Percentiles rank a stretch among this genome's conserved stretches.
phyloP scores from a whole-genome alignment of 2,113 vertebrate species.

The Cercopithecus mona region DNA sequence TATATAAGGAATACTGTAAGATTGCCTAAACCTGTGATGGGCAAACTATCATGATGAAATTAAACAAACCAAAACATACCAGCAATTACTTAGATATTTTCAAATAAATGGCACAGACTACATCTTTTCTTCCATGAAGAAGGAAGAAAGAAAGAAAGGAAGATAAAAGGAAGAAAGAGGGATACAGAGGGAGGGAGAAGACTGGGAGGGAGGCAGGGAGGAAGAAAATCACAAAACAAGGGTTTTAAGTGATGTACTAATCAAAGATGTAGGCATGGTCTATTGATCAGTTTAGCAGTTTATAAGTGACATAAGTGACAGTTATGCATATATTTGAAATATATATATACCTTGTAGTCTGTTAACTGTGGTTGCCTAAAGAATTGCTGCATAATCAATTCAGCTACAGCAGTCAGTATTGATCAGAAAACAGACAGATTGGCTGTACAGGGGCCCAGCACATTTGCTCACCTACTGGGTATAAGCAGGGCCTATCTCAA shows the following conservation, averaged over 20 bases:
- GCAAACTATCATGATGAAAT: background rate
- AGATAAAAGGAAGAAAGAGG: background rate
- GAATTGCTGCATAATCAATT: background rate
- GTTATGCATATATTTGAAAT: background rate
- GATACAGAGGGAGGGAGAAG: too few relatives aligned
- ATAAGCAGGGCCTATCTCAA: background rate
- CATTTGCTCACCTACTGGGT: background rate
- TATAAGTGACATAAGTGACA: too few relatives aligned
- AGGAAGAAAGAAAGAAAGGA: background rate
- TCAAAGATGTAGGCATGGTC: background rate
- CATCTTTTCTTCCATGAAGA: rapidly evolving
- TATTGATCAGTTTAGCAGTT: background rate
- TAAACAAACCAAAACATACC: background rate
- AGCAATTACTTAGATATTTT: background rate
- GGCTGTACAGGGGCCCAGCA: background rate
- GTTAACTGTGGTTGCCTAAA: background rate
- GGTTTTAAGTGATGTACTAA: background rate
- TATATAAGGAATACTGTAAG: background rate
- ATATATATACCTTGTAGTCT: background rate
- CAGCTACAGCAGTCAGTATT: background rate
- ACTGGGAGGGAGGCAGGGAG: background rate
- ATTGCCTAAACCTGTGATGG: background rate
- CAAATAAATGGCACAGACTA: background rate
- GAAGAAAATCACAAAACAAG: background rate
- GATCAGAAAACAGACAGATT: background rate